Evolutionary conservation across 2,888 invertebrate species (phyloP).

Genomic region (Chelonus formosanus): DNA sequence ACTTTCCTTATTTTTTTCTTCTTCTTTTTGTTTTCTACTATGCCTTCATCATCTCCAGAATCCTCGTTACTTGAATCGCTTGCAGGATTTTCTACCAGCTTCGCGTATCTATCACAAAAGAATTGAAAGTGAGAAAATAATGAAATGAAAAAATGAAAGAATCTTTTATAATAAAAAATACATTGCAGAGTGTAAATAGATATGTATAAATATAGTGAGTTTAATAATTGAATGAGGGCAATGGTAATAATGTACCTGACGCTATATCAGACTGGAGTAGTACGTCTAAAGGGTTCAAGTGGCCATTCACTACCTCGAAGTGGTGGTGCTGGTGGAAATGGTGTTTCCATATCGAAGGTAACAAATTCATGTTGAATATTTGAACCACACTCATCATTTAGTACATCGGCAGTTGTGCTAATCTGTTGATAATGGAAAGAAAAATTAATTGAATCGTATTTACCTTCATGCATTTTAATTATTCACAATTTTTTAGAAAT

Average conservation of each 20-base stretch:
- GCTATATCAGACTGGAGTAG: conserved; percentile 65
- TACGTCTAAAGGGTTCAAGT: conserved; percentile 62
- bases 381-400: conserved; percentile 66
- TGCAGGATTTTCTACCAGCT: conserved; percentile 51
- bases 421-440: conserved; percentile 53
- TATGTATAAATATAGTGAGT: no score
- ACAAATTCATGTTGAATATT: conserved; percentile 73
- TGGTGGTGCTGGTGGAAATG: conserved; percentile 63
- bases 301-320: conserved; percentile 66
- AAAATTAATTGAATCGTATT: not conserved
- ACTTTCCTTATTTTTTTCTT: conserved; percentile 21
- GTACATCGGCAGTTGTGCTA: conserved; percentile 72
- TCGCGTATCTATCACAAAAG: conserved; percentile 53
- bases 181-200: no score
- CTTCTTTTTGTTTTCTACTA: conserved; percentile 4
- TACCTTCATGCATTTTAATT: no score
- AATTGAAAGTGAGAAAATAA: conserved; percentile 9
- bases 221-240: no score
- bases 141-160: not conserved
- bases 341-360: conserved; percentile 74
- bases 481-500: no score
- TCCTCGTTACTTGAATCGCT: conserved; percentile 47
- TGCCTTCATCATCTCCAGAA: conserved; percentile 43
- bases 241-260: conserved; percentile 50
- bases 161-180: no score